A percentile compares a stretch with the other conserved stretches of the same genome.
These are phyloP conservation scores for Verasper variegatus DNA, from an alignment of 2,113 vertebrate species.

Conservation along the genomic window DNA sequence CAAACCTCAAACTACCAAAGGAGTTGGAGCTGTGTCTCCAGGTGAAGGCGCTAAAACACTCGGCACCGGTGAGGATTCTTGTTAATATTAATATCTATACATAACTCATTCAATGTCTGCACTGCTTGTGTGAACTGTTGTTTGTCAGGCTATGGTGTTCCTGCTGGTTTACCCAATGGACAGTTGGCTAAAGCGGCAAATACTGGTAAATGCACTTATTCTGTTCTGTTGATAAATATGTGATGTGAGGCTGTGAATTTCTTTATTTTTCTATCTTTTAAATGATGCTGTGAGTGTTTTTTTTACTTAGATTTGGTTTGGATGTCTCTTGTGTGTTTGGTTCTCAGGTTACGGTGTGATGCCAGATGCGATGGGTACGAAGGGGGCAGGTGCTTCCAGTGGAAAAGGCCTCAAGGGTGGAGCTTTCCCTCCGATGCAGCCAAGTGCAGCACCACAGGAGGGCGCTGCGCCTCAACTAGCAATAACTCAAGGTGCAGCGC, in stretches of 20 bases:
- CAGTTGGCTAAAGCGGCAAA: slow-evolving; percentile 55
- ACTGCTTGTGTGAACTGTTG: background rate
- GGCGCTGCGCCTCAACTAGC: slow-evolving; percentile 22
- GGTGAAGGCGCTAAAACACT: slow-evolving; percentile 35
- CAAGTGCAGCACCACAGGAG: slow-evolving; percentile 27
- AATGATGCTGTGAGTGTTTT: background rate
- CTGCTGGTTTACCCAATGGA: slow-evolving; percentile 48
- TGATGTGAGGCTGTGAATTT: no score
- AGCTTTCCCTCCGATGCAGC: slow-evolving; percentile 48
- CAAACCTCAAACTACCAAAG: slow-evolving; percentile 53
- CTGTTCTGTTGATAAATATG: background rate
- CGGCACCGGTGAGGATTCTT: slow-evolving; percentile 4
- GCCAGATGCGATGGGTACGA: slow-evolving; percentile 47
- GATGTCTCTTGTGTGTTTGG: slow-evolving; percentile 28
- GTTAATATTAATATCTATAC: background rate
- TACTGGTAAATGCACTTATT: slow-evolving; percentile 51
- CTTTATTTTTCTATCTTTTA: background rate
- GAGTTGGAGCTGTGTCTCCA: slow-evolving; percentile 37
- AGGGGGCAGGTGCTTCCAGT: slow-evolving; percentile 21
- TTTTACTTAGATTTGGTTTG: background rate
- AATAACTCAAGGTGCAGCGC: slow-evolving; percentile 14
- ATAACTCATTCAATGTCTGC: background rate
- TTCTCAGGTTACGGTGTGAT: slow-evolving; percentile 65
- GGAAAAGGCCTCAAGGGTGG: slow-evolving; percentile 65
- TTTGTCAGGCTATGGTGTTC: slow-evolving; percentile 60